phyloP scores from a whole-genome alignment of 2,797 vertebrate genomes.

The Erethizon dorsatum region DNA sequence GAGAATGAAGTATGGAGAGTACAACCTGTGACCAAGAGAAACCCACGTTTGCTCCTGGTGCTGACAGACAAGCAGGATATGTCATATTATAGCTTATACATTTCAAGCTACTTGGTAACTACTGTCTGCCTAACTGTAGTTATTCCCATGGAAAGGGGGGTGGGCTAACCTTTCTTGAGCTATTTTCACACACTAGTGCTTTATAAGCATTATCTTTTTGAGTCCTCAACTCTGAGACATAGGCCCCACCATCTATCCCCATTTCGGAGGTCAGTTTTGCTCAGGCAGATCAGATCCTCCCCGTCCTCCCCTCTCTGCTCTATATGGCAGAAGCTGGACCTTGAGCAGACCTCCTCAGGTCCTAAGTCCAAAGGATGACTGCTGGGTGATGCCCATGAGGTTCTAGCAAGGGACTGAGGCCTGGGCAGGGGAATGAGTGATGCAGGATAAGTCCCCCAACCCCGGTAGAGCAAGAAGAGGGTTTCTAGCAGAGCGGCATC shows the following conservation, averaged over 20 bases:
- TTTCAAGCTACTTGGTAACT: neutral
- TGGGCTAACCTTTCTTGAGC: neutral
- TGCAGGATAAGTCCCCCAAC: neutral
- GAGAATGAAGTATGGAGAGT: neutral
- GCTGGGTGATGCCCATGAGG: neutral
- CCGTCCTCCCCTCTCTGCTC: neutral
- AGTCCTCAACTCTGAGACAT: neutral
- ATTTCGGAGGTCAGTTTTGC: neutral
- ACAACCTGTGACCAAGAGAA: neutral
- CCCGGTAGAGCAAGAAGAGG: neutral
- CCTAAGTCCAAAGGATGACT: neutral
- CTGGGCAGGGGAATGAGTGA: neutral
- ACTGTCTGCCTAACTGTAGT: fast-evolving
- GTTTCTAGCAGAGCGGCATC: neutral
- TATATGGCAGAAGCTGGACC: fast-evolving
- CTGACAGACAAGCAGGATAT: neutral
- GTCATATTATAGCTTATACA: neutral
- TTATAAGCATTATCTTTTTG: neutral
- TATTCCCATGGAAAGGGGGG: neutral
- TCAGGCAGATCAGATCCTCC: neutral
- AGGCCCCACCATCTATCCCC: neutral
- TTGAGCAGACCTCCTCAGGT: neutral
- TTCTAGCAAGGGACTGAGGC: neutral
- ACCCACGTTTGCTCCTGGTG: fast-evolving
- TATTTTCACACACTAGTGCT: neutral